Percentiles rank a stretch among this genome's conserved stretches.
These are phyloP conservation scores for Ictidomys tridecemlineatus DNA, from an alignment of 2,113 vertebrate genomes.

Conservation along the genomic window DNA sequence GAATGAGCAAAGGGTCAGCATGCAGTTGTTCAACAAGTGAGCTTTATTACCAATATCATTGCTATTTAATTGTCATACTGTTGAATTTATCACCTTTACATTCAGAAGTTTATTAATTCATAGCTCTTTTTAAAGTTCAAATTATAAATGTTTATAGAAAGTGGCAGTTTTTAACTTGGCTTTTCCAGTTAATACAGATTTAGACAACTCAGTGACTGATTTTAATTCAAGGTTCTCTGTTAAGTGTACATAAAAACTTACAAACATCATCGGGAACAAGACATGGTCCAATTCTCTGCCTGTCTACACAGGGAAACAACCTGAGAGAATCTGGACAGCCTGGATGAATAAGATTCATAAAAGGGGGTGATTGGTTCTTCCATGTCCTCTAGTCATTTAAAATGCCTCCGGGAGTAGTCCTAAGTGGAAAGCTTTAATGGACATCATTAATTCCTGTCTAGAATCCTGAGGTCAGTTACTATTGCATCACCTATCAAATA, in stretches of 20 bases:
- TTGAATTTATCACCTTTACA: conserved; percentile 11
- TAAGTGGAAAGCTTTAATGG: conserved; percentile 13
- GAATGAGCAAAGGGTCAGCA: neutral
- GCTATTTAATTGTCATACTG: neutral
- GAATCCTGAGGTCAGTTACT: neutral
- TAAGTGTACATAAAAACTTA: neutral
- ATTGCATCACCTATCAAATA: neutral
- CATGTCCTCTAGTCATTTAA: neutral
- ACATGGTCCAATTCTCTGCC: conserved; percentile 9
- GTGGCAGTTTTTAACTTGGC: neutral
- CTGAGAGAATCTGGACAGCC: neutral
- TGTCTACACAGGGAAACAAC: neutral
- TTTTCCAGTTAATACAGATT: neutral
- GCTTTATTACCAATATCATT: neutral
- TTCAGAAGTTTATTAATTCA: neutral
- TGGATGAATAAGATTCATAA: neutral
- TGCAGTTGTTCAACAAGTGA: neutral
- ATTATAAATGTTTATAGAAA: conserved; percentile 3
- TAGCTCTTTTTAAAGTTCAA: neutral
- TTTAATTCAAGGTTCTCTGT: neutral
- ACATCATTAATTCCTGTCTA: conserved; percentile 19
- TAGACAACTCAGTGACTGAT: neutral
- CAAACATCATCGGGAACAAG: neutral
- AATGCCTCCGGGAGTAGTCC: neutral
- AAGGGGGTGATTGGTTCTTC: neutral